phyloP scores from a whole-genome alignment of 2,113 vertebrate species.

The Myrmecobius fasciatus region DNA sequence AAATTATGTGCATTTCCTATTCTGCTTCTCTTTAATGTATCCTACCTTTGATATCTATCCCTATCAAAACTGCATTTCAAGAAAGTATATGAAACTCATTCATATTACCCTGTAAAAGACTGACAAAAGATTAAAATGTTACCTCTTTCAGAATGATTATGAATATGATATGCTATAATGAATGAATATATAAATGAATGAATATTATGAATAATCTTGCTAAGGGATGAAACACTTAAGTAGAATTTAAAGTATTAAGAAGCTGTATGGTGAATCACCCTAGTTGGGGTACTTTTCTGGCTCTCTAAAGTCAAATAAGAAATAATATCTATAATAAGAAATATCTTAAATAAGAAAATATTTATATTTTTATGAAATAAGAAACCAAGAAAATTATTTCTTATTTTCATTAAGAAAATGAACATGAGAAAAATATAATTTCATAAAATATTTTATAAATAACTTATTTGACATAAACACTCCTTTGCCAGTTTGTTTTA shows the following conservation, averaged over 20 bases:
- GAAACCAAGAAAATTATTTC: not conserved
- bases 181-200: too few relatives aligned
- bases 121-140: not conserved
- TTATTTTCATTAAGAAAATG: slow-evolving; percentile 6
- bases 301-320: not conserved
- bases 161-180: too few relatives aligned
- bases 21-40: not conserved
- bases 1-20: not conserved
- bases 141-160: slow-evolving; percentile 19
- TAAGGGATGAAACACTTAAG: not conserved
- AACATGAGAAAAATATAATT: slow-evolving; percentile 18
- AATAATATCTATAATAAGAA: not conserved
- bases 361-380: too few relatives aligned
- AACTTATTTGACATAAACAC: slow-evolving; percentile 5
- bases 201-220: not conserved
- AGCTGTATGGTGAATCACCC: not conserved
- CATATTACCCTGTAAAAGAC: not conserved
- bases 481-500: not conserved
- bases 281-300: not conserved
- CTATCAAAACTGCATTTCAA: not conserved
- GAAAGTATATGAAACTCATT: slow-evolving; percentile 15
- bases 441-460: slow-evolving; percentile 18
- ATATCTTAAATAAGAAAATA: too few relatives aligned
- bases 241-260: slow-evolving; percentile 5
- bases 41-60: not conserved